A percentile compares a stretch with the other conserved stretches of the same genome.
These are phyloP conservation scores for Brachynemurus nebulosus DNA, from an alignment of 2,888 invertebrate species.

Conservation along the genomic window DNA sequence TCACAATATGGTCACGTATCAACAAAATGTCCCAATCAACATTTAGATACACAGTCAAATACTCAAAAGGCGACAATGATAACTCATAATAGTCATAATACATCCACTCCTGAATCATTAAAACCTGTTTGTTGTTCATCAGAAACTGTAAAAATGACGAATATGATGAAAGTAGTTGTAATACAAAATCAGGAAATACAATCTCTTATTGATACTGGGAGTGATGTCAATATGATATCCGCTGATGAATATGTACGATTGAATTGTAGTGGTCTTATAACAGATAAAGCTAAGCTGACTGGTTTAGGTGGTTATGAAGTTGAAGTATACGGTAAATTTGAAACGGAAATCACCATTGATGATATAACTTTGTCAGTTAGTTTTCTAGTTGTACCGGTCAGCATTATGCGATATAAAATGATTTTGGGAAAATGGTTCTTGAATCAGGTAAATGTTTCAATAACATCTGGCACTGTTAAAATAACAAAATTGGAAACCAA, in stretches of 20 bases:
- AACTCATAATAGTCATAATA: too few relatives aligned
- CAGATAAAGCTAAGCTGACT: background rate
- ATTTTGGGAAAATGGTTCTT: conserved; percentile 8
- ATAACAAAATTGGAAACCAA: conserved; percentile 11
- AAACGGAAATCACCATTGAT: conserved; percentile 2
- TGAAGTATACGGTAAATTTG: conserved; percentile 1
- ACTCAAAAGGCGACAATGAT: background rate
- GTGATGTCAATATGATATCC: background rate
- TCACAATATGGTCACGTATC: conserved; percentile 5
- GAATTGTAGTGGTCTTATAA: background rate
- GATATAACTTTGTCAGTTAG: background rate
- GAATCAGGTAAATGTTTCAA: background rate
- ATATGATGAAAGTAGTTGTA: background rate
- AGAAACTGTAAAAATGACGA: too few relatives aligned
- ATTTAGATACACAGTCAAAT: background rate
- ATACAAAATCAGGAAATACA: background rate
- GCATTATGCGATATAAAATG: conserved; percentile 2
- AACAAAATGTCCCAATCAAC: background rate
- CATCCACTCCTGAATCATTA: too few relatives aligned
- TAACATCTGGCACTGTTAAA: background rate
- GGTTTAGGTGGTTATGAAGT: background rate
- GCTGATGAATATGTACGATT: background rate
- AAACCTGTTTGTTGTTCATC: too few relatives aligned
- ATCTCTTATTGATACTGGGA: background rate
- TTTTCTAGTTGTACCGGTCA: conserved; percentile 5